phyloP scores from a whole-genome alignment of 1,140 invertebrate genomes.

The Eumeta japonica region DNA sequence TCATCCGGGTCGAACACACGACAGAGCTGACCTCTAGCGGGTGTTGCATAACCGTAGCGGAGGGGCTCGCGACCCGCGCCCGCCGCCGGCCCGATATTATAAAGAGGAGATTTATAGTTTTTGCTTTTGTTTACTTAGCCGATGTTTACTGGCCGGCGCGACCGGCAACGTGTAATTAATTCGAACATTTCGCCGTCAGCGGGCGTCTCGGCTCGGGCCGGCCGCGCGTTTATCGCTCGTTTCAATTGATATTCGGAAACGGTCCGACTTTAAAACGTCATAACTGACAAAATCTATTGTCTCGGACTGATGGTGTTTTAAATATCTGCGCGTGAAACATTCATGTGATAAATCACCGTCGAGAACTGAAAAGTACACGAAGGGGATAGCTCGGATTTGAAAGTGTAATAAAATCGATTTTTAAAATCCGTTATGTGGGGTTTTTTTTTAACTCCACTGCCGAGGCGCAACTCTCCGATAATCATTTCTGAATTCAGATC shows the following conservation, averaged over 20 bases:
- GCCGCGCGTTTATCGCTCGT: background rate
- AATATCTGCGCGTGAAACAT: background rate
- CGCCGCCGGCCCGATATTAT: background rate
- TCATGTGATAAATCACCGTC: background rate
- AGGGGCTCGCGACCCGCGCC: background rate
- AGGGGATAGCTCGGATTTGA: background rate
- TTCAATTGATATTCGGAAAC: background rate
- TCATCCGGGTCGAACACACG: no score
- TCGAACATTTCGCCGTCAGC: background rate
- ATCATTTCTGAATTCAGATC: background rate
- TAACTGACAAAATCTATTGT: background rate
- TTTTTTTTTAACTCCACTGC: no score
- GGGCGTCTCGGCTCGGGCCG: background rate
- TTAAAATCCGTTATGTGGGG: no score
- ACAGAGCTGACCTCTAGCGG: no score
- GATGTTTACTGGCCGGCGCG: background rate
- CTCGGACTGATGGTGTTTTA: background rate
- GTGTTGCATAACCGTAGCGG: no score
- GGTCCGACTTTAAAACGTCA: background rate
- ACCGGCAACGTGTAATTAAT: conserved; percentile 3
- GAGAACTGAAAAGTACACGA: background rate
- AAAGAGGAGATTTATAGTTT: conserved; percentile 2
- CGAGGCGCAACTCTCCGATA: no score
- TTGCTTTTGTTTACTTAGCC: conserved; percentile 4
- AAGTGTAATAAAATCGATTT: background rate